Conservation (phyloP, 2,113 vertebrate species). For the Poeciliopsis turrubarensis region DNA sequence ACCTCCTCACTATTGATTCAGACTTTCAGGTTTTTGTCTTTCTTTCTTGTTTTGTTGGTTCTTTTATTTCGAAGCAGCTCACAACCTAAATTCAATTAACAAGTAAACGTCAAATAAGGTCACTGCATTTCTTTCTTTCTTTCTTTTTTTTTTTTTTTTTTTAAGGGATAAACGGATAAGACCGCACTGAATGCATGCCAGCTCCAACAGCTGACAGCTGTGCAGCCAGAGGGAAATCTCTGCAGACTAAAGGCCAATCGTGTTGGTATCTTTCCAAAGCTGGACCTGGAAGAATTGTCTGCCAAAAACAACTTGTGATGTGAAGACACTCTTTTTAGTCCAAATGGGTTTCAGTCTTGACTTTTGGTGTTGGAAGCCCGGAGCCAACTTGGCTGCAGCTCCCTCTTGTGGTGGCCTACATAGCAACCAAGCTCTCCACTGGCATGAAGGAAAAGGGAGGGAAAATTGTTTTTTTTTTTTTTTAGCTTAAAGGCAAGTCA, state of each 20-base stretch:
- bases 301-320: background rate
- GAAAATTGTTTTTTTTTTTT: background rate
- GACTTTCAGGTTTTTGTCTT: background rate
- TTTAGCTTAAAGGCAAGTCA: too few relatives aligned
- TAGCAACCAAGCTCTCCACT: background rate
- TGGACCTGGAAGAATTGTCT: background rate
- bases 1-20: background rate
- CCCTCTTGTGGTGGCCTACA: background rate
- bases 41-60: background rate
- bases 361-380: background rate
- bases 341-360: background rate
- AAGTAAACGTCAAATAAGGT: background rate
- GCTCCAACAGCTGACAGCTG: slow-evolving; percentile 60
- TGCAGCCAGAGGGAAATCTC: slow-evolving; percentile 14
- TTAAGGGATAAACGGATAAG: slow-evolving; percentile 8
- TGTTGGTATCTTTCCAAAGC: slow-evolving; percentile 2
- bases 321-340: background rate
- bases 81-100: background rate
- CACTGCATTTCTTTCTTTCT: background rate
- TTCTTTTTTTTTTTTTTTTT: background rate
- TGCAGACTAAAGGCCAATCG: slow-evolving; percentile 28
- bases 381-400: background rate
- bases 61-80: too few relatives aligned
- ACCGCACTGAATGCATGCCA: slow-evolving; percentile 24
- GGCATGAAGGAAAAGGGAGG: background rate